Evolutionary conservation across 2,113 vertebrate species (phyloP).

Genomic region (Rhodinocichla rosea): DNA sequence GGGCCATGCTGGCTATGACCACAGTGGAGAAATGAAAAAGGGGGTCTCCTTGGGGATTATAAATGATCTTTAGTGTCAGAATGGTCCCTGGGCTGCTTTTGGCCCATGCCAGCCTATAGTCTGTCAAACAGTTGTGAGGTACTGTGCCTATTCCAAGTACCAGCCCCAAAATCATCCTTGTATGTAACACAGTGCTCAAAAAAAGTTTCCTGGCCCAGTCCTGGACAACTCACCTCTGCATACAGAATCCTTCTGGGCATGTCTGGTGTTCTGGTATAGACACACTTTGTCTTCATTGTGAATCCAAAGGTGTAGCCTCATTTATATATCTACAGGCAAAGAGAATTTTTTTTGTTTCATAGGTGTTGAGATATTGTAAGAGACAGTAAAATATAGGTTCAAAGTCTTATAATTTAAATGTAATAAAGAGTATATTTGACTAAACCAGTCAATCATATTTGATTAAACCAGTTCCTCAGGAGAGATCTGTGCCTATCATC

Average conservation of each 20-base stretch:
- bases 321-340: not conserved
- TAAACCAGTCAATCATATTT: not conserved
- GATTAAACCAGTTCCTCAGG: not conserved
- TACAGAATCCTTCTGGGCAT: not conserved
- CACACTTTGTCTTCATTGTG: not conserved
- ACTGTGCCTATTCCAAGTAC: not conserved
- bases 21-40: not conserved
- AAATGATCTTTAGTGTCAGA: not conserved
- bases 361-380: not conserved
- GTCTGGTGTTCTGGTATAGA: not conserved
- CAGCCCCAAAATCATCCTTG: not conserved
- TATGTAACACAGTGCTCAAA: not conserved
- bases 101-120: not conserved
- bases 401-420: not conserved
- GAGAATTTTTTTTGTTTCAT: not conserved
- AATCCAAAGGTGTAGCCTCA: not conserved
- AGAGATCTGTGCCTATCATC: not conserved
- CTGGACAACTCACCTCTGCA: not conserved
- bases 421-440: not conserved
- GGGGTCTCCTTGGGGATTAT: not conserved
- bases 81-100: not conserved
- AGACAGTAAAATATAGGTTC: not conserved
- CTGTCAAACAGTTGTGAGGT: not conserved
- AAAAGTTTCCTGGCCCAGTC: not conserved
- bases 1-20: not conserved